These are phyloP conservation scores for Mactromeris polynyma DNA, from an alignment of 2,888 invertebrate genomes.

Conservation along the genomic window DNA sequence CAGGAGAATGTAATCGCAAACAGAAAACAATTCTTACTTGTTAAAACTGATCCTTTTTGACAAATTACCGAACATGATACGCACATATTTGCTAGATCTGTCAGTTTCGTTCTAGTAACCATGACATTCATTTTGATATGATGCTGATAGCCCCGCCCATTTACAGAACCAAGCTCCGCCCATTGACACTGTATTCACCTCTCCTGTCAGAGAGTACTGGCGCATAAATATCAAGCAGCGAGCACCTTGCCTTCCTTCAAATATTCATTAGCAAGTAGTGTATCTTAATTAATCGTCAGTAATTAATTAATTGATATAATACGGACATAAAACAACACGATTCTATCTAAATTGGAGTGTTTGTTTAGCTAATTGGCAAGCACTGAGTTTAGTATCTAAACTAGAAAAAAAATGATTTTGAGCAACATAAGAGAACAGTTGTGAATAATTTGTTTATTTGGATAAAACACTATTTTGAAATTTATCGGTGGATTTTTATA, in stretches of 20 bases:
- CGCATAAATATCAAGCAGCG: conserved; percentile 26
- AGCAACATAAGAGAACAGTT: neutral
- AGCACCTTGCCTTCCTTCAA: conserved; percentile 54
- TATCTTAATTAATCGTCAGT: conserved; percentile 45
- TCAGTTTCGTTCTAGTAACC: conserved; percentile 44
- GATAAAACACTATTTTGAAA: neutral
- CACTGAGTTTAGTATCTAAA: neutral
- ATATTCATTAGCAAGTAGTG: conserved; percentile 47
- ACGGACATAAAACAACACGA: neutral
- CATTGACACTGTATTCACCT: conserved; percentile 41
- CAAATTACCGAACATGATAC: conserved; percentile 56
- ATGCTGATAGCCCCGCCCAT: conserved; percentile 28
- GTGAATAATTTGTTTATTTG: neutral
- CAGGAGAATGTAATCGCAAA: conserved; percentile 18
- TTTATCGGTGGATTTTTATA: neutral
- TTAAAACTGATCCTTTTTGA: conserved; percentile 46
- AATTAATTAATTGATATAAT: conserved; percentile 9
- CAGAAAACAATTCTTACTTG: conserved; percentile 33
- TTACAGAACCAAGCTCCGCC: conserved; percentile 64
- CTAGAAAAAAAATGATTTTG: neutral
- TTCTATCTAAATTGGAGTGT: neutral
- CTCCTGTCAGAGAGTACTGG: conserved; percentile 3
- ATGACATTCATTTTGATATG: conserved; percentile 51
- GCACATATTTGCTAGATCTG: conserved; percentile 26
- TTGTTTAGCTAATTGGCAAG: neutral